Evolutionary conservation across 1,140 invertebrate genomes (phyloP).

Genomic region (Aphaenogaster ashmeadi): DNA sequence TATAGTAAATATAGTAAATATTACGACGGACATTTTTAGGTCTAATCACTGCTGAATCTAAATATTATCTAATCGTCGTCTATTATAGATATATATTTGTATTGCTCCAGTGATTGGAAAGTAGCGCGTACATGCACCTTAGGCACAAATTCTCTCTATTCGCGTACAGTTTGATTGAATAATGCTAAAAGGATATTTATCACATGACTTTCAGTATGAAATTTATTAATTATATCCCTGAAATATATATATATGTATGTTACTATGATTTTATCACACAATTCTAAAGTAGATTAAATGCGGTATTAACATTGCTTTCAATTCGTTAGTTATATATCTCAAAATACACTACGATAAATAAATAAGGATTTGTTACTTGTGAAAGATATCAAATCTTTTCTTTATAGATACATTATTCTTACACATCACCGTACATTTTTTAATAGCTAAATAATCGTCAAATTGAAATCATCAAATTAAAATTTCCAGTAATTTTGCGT

Average conservation of each 20-base stretch:
- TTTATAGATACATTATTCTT: slow-evolving; percentile 33
- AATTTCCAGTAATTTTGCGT: slow-evolving; percentile 32
- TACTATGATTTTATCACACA: slow-evolving; percentile 70
- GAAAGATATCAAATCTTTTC: slow-evolving; percentile 49
- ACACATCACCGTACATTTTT: no score
- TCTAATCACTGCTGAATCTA: slow-evolving; percentile 43
- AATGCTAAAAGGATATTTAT: slow-evolving; percentile 65
- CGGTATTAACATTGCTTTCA: slow-evolving; percentile 72
- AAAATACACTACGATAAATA: slow-evolving; percentile 63
- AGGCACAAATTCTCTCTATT: slow-evolving; percentile 66
- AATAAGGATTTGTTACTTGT: slow-evolving; percentile 45
- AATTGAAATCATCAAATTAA: slow-evolving; percentile 29
- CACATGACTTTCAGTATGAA: slow-evolving; percentile 51
- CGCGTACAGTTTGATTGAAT: slow-evolving; percentile 47
- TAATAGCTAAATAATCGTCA: slow-evolving; percentile 28
- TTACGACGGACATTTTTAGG: slow-evolving; percentile 10
- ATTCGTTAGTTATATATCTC: slow-evolving; percentile 63
- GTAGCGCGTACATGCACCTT: slow-evolving; percentile 56
- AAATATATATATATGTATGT: slow-evolving; percentile 61
- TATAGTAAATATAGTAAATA: slow-evolving; percentile 35
- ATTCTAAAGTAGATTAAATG: slow-evolving; percentile 68
- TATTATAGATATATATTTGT: slow-evolving; percentile 70
- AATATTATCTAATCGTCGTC: slow-evolving; percentile 58
- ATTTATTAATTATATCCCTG: slow-evolving; percentile 53
- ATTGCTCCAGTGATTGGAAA: slow-evolving; percentile 69